A percentile compares a stretch with the other conserved stretches of the same genome.
These are phyloP conservation scores for Cheilosia scutellata DNA, from an alignment of 2,888 invertebrate genomes.

Conservation along the genomic window DNA sequence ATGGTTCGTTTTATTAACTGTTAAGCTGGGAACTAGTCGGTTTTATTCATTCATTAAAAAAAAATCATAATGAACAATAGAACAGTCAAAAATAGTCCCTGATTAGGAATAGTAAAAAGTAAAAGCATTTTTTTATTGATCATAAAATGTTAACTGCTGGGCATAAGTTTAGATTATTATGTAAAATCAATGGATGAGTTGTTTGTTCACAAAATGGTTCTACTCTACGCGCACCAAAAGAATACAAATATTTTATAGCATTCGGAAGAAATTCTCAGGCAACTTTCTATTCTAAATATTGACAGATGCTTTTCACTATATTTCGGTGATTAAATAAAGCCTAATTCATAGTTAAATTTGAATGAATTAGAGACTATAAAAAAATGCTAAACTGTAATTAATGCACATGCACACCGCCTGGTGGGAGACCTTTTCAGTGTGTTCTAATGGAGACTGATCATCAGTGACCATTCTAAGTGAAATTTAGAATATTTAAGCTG, in stretches of 20 bases:
- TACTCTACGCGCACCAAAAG: neutral
- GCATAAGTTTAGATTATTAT: constrained; percentile 11
- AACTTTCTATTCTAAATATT: neutral
- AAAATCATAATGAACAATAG: too few species aligned
- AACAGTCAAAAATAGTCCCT: neutral
- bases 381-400: neutral
- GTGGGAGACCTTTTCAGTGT: neutral
- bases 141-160: constrained; percentile 43
- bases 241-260: constrained; percentile 6
- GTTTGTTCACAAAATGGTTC: constrained; percentile 38
- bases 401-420: neutral
- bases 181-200: neutral
- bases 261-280: constrained; percentile 6
- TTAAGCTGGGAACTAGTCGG: too few species aligned
- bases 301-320: neutral
- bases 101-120: constrained; percentile 18
- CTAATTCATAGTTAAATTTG: neutral
- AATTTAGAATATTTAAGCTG: too few species aligned
- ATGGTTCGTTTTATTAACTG: too few species aligned
- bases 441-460: neutral
- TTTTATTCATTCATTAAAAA: too few species aligned
- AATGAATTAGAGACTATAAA: neutral
- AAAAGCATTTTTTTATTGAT: constrained; percentile 40
- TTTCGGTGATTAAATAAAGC: neutral
- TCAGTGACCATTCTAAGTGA: too few species aligned